Evolutionary conservation across 2,797 vertebrate species (phyloP).

Genomic region (Enteromius argenteus): DNA sequence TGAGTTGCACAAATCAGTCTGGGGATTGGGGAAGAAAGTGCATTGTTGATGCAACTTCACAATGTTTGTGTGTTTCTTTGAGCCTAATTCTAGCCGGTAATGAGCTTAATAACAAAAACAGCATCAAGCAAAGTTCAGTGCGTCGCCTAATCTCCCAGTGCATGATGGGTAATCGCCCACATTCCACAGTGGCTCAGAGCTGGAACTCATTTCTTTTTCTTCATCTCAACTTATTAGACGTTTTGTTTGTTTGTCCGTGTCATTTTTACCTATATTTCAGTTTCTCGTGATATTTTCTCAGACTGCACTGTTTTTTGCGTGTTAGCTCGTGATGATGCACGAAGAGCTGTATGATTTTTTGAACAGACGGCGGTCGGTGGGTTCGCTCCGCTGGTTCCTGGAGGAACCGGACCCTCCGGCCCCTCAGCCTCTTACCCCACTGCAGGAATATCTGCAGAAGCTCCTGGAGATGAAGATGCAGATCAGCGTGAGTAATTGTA

Average conservation of each 20-base stretch:
- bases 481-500: slow-evolving; percentile 72
- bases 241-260: background rate
- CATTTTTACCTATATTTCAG: background rate
- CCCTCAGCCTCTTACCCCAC: slow-evolving; percentile 54
- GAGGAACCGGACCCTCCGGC: slow-evolving; percentile 56
- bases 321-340: slow-evolving; percentile 68
- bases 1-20: slow-evolving; percentile 22
- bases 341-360: slow-evolving; percentile 74
- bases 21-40: slow-evolving; percentile 10
- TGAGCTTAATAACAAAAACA: slow-evolving; percentile 73
- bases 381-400: slow-evolving; percentile 62
- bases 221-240: background rate
- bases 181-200: slow-evolving; percentile 57
- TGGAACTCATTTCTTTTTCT: slow-evolving; percentile 17
- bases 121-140: slow-evolving; percentile 50
- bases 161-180: slow-evolving; percentile 39
- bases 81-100: slow-evolving; percentile 45
- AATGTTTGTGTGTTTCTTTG: slow-evolving; percentile 33
- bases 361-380: slow-evolving; percentile 58
- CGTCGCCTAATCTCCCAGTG: slow-evolving; percentile 63
- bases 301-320: background rate
- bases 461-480: slow-evolving; percentile 75
- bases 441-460: slow-evolving; percentile 73
- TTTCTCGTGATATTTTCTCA: background rate
- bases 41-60: slow-evolving; percentile 7